phyloP scores from a whole-genome alignment of 2,797 vertebrate genomes.

The Margarornis squamiger region DNA sequence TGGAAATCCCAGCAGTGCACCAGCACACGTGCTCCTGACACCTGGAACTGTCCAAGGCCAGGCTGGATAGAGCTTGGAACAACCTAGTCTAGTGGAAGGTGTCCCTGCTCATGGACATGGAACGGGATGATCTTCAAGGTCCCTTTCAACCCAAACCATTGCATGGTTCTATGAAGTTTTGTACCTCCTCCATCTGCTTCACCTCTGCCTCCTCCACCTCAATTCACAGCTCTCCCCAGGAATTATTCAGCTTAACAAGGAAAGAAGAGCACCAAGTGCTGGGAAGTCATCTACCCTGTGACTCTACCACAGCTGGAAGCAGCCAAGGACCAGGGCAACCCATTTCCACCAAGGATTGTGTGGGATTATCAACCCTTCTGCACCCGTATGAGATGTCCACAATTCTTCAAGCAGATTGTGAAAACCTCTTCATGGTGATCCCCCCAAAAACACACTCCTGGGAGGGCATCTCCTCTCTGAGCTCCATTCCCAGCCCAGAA shows the following conservation, averaged over 20 bases:
- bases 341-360: no score
- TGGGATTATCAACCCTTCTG: neutral
- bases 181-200: neutral
- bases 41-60: neutral
- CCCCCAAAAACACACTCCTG: neutral
- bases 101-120: neutral
- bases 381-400: accelerated
- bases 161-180: neutral
- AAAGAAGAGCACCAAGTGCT: neutral
- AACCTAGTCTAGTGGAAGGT: neutral
- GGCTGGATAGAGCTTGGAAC: neutral
- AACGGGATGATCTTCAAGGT: neutral
- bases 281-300: accelerated
- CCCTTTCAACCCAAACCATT: neutral
- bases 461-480: neutral
- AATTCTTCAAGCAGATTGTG: no score
- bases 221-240: neutral
- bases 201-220: neutral
- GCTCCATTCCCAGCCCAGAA: neutral
- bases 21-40: neutral
- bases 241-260: neutral
- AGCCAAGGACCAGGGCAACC: neutral
- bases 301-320: neutral
- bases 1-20: neutral
- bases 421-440: accelerated